Conservation (phyloP, 2,797 vertebrate species). For the Sternotherus odoratus region DNA sequence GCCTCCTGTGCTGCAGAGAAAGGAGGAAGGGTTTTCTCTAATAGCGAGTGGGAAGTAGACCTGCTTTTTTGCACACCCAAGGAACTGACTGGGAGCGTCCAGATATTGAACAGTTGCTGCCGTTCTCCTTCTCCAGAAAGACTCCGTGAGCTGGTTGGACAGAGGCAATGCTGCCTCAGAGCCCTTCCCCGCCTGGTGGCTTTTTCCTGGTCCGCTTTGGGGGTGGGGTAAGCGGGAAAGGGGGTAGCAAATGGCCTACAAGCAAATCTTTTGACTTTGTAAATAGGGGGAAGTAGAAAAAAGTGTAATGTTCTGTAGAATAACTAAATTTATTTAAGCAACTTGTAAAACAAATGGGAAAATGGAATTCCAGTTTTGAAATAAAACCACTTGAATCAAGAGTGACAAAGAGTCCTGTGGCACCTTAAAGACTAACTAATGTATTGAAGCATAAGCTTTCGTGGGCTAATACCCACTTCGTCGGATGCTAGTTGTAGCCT, state of each 20-base stretch:
- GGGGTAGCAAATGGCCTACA: neutral
- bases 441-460: too few relatives aligned
- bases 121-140: neutral
- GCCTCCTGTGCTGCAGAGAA: neutral
- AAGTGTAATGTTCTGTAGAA: constrained; percentile 75
- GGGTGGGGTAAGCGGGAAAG: neutral
- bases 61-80: fast-evolving
- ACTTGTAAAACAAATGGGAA: constrained; percentile 56
- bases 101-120: fast-evolving
- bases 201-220: neutral
- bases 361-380: constrained; percentile 44
- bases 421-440: too few relatives aligned
- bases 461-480: too few relatives aligned
- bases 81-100: neutral
- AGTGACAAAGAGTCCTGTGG: too few relatives aligned
- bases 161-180: constrained; percentile 37
- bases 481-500: neutral
- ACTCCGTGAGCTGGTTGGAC: neutral
- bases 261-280: constrained; percentile 73
- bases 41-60: neutral
- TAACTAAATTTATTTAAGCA: constrained; percentile 78
- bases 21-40: neutral
- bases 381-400: constrained; percentile 69
- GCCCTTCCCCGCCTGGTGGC: neutral
- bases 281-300: constrained; percentile 75